Conservation (phyloP, 2,113 vertebrate genomes). For the Lutjanus erythropterus region DNA sequence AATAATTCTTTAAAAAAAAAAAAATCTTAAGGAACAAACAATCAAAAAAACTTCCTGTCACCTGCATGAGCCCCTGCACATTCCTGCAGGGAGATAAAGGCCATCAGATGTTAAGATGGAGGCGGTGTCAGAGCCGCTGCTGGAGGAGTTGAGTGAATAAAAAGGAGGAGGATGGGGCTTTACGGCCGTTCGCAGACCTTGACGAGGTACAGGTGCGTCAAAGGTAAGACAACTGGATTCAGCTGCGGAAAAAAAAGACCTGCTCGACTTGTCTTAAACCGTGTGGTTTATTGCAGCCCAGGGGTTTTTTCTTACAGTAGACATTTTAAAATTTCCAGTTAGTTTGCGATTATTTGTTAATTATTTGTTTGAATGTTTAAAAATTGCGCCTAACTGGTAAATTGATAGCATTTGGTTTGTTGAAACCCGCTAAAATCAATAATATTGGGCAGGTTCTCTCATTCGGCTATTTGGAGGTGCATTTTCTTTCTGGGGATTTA, state of each 20-base stretch:
- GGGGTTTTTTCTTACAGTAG: neutral
- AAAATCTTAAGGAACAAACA: too few relatives aligned
- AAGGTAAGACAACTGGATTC: constrained; percentile 40
- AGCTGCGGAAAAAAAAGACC: neutral
- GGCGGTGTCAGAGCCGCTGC: neutral
- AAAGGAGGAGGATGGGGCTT: neutral
- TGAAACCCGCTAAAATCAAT: neutral
- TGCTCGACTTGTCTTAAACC: neutral
- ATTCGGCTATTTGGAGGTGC: neutral
- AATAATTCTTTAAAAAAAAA: neutral
- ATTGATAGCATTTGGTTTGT: neutral
- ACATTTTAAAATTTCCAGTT: neutral
- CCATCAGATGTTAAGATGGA: neutral
- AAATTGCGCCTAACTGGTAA: neutral
- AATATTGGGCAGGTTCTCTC: neutral
- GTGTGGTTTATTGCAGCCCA: neutral
- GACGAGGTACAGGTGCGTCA: constrained; percentile 1
- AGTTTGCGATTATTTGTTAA: neutral
- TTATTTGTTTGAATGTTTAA: neutral
- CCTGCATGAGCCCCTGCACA: neutral
- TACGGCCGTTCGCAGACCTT: neutral
- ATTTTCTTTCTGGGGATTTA: neutral
- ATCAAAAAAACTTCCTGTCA: neutral
- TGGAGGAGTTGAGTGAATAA: constrained; percentile 15
- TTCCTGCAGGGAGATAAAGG: neutral